These are phyloP conservation scores for Aphis craccivora DNA, from an alignment of 1,140 invertebrate species.

Conservation along the genomic window DNA sequence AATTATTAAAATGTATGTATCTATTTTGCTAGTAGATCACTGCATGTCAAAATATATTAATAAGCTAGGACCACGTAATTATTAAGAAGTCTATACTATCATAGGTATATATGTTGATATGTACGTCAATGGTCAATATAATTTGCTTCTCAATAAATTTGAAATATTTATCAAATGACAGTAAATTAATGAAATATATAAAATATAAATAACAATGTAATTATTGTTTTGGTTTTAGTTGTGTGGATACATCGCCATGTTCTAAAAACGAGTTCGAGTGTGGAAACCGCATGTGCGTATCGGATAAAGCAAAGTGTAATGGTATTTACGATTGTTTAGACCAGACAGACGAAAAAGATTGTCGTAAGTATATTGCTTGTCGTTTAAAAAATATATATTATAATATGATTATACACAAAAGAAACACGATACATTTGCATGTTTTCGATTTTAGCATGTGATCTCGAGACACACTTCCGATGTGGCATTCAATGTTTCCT, in stretches of 20 bases:
- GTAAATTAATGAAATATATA: neutral
- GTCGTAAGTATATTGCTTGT: conserved; percentile 68
- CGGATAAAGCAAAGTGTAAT: conserved; percentile 73
- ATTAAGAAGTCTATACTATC: too few species aligned
- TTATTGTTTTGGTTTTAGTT: conserved; percentile 62
- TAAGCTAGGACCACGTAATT: too few species aligned
- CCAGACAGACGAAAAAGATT: conserved; percentile 79
- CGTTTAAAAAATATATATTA: neutral
- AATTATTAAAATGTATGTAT: neutral
- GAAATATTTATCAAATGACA: neutral
- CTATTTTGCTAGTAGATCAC: too few species aligned
- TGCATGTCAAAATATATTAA: too few species aligned
- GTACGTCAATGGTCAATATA: too few species aligned
- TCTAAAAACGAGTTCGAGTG: conserved; percentile 74
- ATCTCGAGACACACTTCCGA: conserved; percentile 75
- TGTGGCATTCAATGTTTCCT: conserved; percentile 79
- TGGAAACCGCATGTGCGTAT: conserved; percentile 76
- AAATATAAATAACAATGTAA: neutral
- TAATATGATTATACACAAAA: neutral
- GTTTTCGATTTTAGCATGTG: conserved; percentile 70
- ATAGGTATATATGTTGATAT: too few species aligned
- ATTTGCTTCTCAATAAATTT: neutral
- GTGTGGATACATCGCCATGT: conserved; percentile 66
- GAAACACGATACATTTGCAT: conserved; percentile 7
- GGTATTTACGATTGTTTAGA: conserved; percentile 81